Conservation (phyloP, 2,888 invertebrate species). For the Coelinius sp. region DNA sequence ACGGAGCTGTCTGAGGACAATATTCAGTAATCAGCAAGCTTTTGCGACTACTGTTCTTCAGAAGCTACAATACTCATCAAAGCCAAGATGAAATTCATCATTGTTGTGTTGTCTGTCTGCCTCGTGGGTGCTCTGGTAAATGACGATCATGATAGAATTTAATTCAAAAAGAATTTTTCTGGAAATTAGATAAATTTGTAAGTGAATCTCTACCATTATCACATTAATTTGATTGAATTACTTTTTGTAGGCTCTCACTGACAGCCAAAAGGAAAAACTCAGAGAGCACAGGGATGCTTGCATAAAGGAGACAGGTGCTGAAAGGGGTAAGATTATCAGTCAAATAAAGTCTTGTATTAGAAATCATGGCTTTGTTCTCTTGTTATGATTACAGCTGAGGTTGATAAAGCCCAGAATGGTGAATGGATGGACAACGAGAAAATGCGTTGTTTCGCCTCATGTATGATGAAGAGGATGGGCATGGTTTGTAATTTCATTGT, state of each 20-base stretch:
- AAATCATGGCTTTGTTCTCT: background rate
- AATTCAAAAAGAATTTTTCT: background rate
- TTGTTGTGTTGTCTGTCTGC: constrained; percentile 48
- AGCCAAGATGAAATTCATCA: constrained; percentile 50
- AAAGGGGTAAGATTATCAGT: constrained; percentile 52
- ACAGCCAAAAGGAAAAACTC: constrained; percentile 49
- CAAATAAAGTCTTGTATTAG: background rate
- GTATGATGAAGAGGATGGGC: constrained; percentile 61
- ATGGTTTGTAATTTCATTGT: constrained; percentile 54
- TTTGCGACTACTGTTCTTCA: background rate
- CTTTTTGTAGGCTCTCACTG: constrained; percentile 43
- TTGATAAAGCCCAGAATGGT: constrained; percentile 54
- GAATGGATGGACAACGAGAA: constrained; percentile 52
- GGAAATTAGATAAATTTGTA: background rate
- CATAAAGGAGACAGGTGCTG: constrained; percentile 54
- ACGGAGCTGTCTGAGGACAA: background rate
- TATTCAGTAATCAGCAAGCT: constrained; percentile 5
- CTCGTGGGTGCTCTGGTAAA: constrained; percentile 50
- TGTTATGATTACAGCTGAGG: constrained; percentile 47
- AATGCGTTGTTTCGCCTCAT: constrained; percentile 58
- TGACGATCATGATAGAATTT: constrained; percentile 5
- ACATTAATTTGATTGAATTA: background rate
- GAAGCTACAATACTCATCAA: background rate
- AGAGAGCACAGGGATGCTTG: constrained; percentile 52
- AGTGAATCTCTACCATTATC: background rate